A percentile compares a stretch with the other conserved stretches of the same genome.
Conservation (phyloP, 2,797 vertebrate species). For the Poecile montanus region DNA sequence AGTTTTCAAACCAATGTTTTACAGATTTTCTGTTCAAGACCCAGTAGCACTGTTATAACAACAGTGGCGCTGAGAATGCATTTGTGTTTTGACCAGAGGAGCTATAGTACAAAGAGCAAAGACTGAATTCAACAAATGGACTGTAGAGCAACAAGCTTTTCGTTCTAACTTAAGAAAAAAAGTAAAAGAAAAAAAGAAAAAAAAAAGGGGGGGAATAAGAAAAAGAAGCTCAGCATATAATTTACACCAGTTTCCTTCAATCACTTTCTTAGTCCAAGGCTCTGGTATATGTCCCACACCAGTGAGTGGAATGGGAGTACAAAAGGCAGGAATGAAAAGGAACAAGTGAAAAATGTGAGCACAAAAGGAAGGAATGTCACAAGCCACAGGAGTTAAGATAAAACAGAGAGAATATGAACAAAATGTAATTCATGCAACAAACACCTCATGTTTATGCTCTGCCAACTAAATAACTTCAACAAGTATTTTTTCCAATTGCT, state of each 20-base stretch:
- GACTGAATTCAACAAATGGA: neutral
- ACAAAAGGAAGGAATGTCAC: neutral
- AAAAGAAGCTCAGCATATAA: neutral
- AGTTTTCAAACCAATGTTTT: neutral
- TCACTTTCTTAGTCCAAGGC: neutral
- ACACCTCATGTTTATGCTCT: neutral
- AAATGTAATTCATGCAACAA: neutral
- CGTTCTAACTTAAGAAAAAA: neutral
- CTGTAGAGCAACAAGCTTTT: neutral
- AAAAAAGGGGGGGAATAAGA: fast-evolving
- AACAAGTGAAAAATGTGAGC: fast-evolving
- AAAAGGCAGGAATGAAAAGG: neutral
- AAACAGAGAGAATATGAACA: neutral
- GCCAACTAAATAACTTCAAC: neutral
- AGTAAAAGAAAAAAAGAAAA: no score
- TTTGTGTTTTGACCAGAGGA: neutral
- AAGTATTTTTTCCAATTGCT: neutral
- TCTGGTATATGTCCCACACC: neutral
- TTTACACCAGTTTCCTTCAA: neutral
- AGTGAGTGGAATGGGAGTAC: neutral
- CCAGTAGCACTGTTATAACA: neutral
- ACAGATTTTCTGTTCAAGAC: neutral
- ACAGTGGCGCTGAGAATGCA: neutral
- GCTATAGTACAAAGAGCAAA: neutral
- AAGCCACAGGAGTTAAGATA: neutral